These are phyloP conservation scores for Aplysina aerophoba DNA, from an alignment of 37 sponge, comb jelly and placozoan genomes.

Conservation along the genomic window DNA sequence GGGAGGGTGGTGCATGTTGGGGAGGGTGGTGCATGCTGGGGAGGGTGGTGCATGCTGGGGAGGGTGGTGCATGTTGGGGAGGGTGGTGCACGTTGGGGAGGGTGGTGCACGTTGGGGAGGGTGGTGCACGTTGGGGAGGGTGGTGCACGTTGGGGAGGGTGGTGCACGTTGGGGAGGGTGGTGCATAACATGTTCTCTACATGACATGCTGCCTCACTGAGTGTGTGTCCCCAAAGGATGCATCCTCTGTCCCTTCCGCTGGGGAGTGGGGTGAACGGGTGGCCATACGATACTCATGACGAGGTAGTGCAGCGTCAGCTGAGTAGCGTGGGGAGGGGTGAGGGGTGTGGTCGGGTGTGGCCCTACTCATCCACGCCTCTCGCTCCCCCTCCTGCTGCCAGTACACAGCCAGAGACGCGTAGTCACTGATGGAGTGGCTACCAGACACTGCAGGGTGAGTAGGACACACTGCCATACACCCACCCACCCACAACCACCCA, in stretches of 20 bases:
- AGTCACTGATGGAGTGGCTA: conserved; percentile 39
- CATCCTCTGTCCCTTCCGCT: not conserved
- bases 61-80: not conserved
- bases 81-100: too few relatives aligned
- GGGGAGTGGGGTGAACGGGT: conserved; percentile 27
- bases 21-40: too few relatives aligned
- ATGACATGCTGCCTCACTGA: not conserved
- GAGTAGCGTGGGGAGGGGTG: conserved; percentile 8
- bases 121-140: too few relatives aligned
- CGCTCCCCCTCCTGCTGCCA: conserved; percentile 55
- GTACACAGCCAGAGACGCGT: conserved; percentile 41
- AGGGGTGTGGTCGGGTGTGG: conserved; percentile 7
- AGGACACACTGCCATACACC: too few relatives aligned
- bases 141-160: not conserved
- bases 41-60: too few relatives aligned
- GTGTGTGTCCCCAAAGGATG: not conserved
- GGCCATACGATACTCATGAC: conserved; percentile 41
- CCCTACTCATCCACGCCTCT: conserved; percentile 41
- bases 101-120: too few relatives aligned
- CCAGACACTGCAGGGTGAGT: conserved; percentile 9
- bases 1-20: not conserved
- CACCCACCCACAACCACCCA: not conserved
- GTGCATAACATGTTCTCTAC: too few relatives aligned
- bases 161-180: too few relatives aligned
- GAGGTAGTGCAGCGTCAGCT: not conserved